Evolutionary conservation across 1,140 invertebrate species (phyloP).

Genomic region (Heliconius hewitsoni): DNA sequence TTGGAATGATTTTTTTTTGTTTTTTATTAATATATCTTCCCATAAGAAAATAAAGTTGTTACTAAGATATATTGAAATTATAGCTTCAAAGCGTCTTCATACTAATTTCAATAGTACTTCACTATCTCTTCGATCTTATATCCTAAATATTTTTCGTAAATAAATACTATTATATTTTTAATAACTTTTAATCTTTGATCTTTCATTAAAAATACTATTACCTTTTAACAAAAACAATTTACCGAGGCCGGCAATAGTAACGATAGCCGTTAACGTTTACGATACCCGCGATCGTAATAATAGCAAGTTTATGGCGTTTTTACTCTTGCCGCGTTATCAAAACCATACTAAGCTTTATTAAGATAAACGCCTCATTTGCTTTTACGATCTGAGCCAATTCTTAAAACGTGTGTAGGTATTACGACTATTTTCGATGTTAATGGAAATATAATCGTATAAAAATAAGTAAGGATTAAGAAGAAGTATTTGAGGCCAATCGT

Average conservation of each 20-base stretch:
- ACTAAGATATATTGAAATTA: neutral
- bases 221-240: constrained; percentile 38
- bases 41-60: no score
- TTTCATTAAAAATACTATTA: constrained; percentile 30
- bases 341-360: constrained; percentile 44
- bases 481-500: no score
- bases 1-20: constrained; percentile 1
- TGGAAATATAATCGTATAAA: neutral
- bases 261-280: constrained; percentile 47
- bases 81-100: neutral
- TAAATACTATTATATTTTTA: constrained; percentile 8
- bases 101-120: neutral
- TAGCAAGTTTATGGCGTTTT: constrained; percentile 47
- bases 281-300: constrained; percentile 44
- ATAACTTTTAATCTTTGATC: constrained; percentile 18
- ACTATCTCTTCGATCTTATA: neutral
- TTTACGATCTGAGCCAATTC: constrained; percentile 37
- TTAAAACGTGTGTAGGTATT: constrained; percentile 22
- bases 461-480: neutral
- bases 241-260: constrained; percentile 40
- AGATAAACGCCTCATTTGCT: constrained; percentile 46
- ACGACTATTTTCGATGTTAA: neutral
- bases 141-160: neutral
- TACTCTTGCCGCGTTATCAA: constrained; percentile 42
- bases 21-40: neutral